A percentile compares a stretch with the other conserved stretches of the same genome.
Conservation (phyloP, 2,888 invertebrate species). For the Mythimna impura region DNA sequence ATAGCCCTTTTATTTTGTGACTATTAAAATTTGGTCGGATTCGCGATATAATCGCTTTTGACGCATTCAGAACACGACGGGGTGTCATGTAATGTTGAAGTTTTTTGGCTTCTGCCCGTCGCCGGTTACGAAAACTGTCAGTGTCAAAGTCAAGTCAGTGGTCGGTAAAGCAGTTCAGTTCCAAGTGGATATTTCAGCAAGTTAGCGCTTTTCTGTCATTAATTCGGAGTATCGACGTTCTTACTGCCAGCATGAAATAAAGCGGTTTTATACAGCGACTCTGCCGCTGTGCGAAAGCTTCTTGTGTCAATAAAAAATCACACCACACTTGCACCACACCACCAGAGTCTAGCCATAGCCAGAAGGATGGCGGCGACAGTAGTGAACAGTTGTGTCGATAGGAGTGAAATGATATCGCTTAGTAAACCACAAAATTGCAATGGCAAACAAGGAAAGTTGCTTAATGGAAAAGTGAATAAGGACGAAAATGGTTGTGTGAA, state of each 20-base stretch:
- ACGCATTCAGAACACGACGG: too few species aligned
- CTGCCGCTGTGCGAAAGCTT: constrained; percentile 20
- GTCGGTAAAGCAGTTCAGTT: constrained; percentile 40
- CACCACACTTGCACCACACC: background rate
- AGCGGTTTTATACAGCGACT: constrained; percentile 17
- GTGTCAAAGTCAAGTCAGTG: constrained; percentile 2
- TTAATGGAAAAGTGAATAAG: constrained; percentile 76
- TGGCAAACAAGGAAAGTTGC: constrained; percentile 67
- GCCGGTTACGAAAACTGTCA: background rate
- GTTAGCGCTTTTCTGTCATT: constrained; percentile 4
- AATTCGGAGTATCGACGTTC: background rate
- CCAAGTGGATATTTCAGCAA: background rate
- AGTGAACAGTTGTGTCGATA: constrained; percentile 68
- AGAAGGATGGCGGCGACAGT: constrained; percentile 80
- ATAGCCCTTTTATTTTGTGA: too few species aligned
- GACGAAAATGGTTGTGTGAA: constrained; percentile 80
- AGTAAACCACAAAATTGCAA: constrained; percentile 71
- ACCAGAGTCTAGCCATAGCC: constrained; percentile 23
- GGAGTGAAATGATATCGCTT: constrained; percentile 58
- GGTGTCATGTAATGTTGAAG: background rate
- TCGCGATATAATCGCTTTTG: too few species aligned
- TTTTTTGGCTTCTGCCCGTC: too few species aligned
- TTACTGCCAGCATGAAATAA: background rate
- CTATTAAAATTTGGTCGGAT: too few species aligned
- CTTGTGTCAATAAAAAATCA: constrained; percentile 27